Conservation (phyloP, 2,888 invertebrate genomes). For the Laspeyria flexula region DNA sequence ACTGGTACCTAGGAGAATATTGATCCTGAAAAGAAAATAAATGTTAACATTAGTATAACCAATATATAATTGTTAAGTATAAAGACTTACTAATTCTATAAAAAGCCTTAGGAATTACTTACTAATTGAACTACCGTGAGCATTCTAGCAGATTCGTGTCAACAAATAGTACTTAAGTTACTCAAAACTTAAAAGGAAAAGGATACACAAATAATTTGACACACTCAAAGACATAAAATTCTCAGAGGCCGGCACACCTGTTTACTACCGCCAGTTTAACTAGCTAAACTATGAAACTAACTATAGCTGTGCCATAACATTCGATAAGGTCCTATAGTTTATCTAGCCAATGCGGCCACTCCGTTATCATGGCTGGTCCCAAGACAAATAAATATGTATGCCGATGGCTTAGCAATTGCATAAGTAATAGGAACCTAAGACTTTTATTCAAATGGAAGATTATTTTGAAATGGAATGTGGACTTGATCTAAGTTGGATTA, state of each 20-base stretch:
- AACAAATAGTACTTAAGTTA: background rate
- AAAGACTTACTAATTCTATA: too few species aligned
- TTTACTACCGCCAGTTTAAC: background rate
- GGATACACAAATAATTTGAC: background rate
- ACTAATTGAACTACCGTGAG: too few species aligned
- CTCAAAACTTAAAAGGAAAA: background rate
- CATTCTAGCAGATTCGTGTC: background rate
- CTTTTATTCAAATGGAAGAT: background rate
- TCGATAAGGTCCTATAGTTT: background rate
- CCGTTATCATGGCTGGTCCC: background rate
- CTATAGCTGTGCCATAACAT: background rate
- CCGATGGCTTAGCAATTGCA: background rate
- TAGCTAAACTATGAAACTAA: background rate
- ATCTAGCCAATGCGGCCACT: background rate
- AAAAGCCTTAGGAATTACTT: too few species aligned
- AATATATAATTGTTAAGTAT: too few species aligned
- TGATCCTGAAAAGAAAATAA: too few species aligned
- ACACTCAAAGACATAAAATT: background rate
- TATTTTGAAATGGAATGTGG: background rate
- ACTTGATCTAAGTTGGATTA: too few species aligned
- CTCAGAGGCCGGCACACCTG: background rate
- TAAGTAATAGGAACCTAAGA: background rate
- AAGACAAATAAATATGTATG: background rate
- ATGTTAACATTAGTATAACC: too few species aligned
- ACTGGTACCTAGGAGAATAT: too few species aligned